Percentiles rank a stretch among this genome's conserved stretches.
phyloP scores from a whole-genome alignment of 2,113 vertebrate genomes.

The Labeo rohita region DNA sequence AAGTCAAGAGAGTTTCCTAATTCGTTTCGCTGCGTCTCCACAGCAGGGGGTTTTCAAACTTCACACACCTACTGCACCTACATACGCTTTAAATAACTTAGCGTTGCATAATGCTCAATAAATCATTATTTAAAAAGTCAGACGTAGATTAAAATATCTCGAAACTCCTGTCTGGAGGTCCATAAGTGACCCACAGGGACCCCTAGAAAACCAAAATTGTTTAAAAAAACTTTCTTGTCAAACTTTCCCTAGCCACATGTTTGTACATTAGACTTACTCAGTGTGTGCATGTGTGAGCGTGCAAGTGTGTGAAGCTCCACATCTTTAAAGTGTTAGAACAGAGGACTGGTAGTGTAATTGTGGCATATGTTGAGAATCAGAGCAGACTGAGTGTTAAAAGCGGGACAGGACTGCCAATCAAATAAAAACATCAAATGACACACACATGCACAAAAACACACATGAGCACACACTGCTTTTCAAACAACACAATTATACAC shows the following conservation, averaged over 20 bases:
- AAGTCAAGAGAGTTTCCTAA: not conserved
- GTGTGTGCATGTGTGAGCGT: not conserved
- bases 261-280: constrained; percentile 1
- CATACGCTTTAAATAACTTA: not conserved
- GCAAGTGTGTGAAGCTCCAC: constrained; percentile 38
- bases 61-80: not conserved
- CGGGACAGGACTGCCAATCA: constrained; percentile 31
- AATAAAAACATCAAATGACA: constrained; percentile 35
- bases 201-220: not conserved
- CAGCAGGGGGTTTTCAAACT: not conserved
- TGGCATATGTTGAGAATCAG: constrained; percentile 39
- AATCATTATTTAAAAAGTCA: not conserved
- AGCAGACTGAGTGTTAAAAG: constrained; percentile 34
- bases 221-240: not conserved
- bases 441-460: constrained; percentile 15
- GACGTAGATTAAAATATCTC: not conserved
- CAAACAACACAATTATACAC: constrained; percentile 21
- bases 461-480: not conserved
- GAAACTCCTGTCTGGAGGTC: not conserved
- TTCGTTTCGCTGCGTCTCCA: not conserved
- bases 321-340: constrained; percentile 59
- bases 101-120: not conserved
- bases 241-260: constrained; percentile 27
- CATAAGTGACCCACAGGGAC: not conserved
- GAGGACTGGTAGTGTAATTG: constrained; percentile 50